A percentile compares a stretch with the other conserved stretches of the same genome.
phyloP scores from a whole-genome alignment of 2,888 invertebrate species.

The Eulithis prunata region DNA sequence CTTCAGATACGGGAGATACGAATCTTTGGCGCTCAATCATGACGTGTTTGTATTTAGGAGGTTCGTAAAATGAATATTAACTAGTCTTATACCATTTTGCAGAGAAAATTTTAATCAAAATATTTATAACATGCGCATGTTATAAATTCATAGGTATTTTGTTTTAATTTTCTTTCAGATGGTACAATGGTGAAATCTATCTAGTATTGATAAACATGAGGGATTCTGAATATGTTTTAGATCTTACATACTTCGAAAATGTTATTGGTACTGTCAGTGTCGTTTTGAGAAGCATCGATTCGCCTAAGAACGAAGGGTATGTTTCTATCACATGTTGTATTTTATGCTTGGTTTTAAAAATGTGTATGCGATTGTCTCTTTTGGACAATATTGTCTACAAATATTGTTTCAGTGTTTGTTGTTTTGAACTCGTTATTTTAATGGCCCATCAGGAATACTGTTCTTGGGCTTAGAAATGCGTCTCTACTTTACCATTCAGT shows the following conservation, averaged over 20 bases:
- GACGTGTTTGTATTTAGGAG: conserved; percentile 84
- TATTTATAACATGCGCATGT: too few species aligned
- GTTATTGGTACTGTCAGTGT: conserved; percentile 74
- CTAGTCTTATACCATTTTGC: too few species aligned
- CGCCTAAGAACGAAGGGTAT: conserved; percentile 65
- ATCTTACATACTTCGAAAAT: conserved; percentile 71
- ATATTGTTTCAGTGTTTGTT: background rate
- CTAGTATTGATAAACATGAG: conserved; percentile 83
- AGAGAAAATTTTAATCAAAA: too few species aligned
- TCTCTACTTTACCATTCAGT: too few species aligned
- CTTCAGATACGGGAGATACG: conserved; percentile 80
- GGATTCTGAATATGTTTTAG: conserved; percentile 56
- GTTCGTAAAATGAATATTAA: conserved; percentile 51
- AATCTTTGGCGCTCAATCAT: conserved; percentile 80
- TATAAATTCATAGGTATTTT: too few species aligned
- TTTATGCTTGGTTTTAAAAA: background rate
- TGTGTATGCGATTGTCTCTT: too few species aligned
- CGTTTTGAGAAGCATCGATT: conserved; percentile 70
- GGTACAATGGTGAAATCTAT: conserved; percentile 62
- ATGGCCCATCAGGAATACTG: too few species aligned
- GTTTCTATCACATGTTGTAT: conserved; percentile 15
- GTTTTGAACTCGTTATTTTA: too few species aligned
- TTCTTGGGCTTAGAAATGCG: too few species aligned
- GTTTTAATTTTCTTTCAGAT: conserved; percentile 52
- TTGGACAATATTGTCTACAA: too few species aligned